Evolutionary conservation across 2,888 invertebrate species (phyloP).

Genomic region (Diabrotica balteata): DNA sequence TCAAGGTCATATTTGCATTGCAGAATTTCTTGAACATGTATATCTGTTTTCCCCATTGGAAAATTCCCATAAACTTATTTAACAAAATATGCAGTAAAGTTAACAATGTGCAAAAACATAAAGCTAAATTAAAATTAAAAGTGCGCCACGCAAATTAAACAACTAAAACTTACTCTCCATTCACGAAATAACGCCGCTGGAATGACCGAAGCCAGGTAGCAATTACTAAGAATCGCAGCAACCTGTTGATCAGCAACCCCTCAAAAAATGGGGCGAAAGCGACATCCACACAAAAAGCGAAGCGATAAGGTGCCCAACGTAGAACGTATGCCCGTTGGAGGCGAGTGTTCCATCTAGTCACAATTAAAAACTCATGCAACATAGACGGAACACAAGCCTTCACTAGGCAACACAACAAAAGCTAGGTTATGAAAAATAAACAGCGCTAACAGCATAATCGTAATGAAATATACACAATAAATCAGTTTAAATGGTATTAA

Average conservation of each 20-base stretch:
- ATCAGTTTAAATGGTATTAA: neutral
- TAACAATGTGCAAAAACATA: too few relatives aligned
- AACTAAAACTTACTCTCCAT: conserved; percentile 3
- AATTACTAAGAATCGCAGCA: conserved; percentile 1
- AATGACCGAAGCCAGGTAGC: neutral
- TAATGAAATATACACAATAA: conserved; percentile 14
- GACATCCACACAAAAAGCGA: conserved; percentile 21
- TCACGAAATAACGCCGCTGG: conserved; percentile 2
- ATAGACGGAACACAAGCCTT: conserved; percentile 57
- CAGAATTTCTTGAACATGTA: too few relatives aligned
- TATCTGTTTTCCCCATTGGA: too few relatives aligned
- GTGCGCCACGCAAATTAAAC: too few relatives aligned
- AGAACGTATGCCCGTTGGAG: conserved; percentile 50
- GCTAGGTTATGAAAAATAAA: conserved; percentile 38
- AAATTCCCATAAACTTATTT: too few relatives aligned
- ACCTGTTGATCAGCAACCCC: conserved; percentile 21
- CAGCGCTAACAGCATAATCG: conserved; percentile 6
- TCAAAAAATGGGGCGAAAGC: conserved; percentile 17
- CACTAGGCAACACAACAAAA: conserved; percentile 46
- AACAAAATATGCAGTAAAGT: too few relatives aligned
- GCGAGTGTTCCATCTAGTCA: conserved; percentile 62
- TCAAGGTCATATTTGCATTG: too few relatives aligned
- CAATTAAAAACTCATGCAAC: conserved; percentile 52
- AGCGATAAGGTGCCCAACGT: conserved; percentile 23
- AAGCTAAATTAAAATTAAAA: too few relatives aligned